These are phyloP conservation scores for Drosophila subpulchrella DNA, from an alignment of 1,140 invertebrate genomes.

Conservation along the genomic window DNA sequence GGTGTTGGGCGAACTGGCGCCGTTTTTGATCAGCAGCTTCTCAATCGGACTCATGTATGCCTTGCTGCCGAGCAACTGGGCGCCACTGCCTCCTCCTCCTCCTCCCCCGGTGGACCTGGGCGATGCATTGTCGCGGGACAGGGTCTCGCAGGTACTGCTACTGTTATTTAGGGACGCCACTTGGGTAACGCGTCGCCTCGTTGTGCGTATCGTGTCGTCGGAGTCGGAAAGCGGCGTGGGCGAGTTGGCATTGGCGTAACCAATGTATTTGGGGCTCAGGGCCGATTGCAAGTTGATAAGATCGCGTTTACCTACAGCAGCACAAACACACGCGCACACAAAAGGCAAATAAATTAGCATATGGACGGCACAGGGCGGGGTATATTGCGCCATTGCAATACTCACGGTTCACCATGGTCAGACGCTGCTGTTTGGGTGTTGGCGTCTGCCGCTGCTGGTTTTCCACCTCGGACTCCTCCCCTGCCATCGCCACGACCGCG, in stretches of 20 bases:
- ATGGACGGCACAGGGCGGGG: slow-evolving; percentile 11
- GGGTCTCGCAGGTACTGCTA: slow-evolving; percentile 24
- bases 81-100: background rate
- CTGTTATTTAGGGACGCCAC: slow-evolving; percentile 9
- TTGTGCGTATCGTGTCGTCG: slow-evolving; percentile 52
- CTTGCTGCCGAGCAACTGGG: slow-evolving; percentile 13
- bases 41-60: slow-evolving; percentile 66
- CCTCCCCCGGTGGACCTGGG: slow-evolving; percentile 21
- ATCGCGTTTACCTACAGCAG: slow-evolving; percentile 57
- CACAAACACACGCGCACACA: slow-evolving; percentile 11
- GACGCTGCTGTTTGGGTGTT: slow-evolving; percentile 17
- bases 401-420: slow-evolving; percentile 38
- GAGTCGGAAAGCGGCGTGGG: slow-evolving; percentile 39
- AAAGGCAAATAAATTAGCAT: slow-evolving; percentile 18
- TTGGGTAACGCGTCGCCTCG: slow-evolving; percentile 54
- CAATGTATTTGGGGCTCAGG: slow-evolving; percentile 71
- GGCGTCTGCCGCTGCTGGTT: slow-evolving; percentile 13
- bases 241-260: slow-evolving; percentile 63
- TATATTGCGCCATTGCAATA: slow-evolving; percentile 16
- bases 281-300: slow-evolving; percentile 70
- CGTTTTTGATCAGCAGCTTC: slow-evolving; percentile 66
- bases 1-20: slow-evolving; percentile 63
- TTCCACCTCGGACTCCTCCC: slow-evolving; percentile 22
- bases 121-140: slow-evolving; percentile 40
- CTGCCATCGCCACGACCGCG: background rate